phyloP scores from a whole-genome alignment of 2,113 vertebrate genomes.

The Abramis brama region DNA sequence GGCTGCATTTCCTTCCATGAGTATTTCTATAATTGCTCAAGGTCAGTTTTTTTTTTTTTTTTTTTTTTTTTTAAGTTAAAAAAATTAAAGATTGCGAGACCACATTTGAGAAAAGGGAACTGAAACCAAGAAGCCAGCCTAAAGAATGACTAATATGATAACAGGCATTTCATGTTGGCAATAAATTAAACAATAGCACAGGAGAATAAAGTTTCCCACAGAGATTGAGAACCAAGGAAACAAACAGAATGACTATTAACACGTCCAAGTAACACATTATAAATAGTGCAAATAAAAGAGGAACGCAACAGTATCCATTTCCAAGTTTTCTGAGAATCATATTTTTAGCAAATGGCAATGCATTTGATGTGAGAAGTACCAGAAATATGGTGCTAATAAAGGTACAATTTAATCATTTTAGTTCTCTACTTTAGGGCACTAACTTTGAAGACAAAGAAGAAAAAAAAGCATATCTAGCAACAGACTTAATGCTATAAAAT shows the following conservation, averaged over 20 bases:
- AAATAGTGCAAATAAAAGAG: slow-evolving; percentile 7
- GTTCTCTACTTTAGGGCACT: background rate
- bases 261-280: slow-evolving; percentile 15
- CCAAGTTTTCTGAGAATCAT: background rate
- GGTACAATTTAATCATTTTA: background rate
- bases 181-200: background rate
- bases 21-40: background rate
- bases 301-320: background rate
- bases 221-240: background rate
- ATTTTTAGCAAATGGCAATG: background rate
- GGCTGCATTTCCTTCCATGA: background rate
- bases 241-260: slow-evolving; percentile 40
- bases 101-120: background rate
- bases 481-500: background rate
- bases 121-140: background rate
- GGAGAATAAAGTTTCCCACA: slow-evolving; percentile 1
- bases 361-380: slow-evolving; percentile 9
- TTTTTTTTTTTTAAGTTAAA: background rate
- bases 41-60: background rate
- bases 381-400: background rate
- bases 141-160: background rate
- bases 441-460: background rate
- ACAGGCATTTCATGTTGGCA: background rate
- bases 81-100: background rate
- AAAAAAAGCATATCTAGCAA: background rate